phyloP scores from a whole-genome alignment of 2,888 invertebrate genomes.

The Lycocerus yunnanus region DNA sequence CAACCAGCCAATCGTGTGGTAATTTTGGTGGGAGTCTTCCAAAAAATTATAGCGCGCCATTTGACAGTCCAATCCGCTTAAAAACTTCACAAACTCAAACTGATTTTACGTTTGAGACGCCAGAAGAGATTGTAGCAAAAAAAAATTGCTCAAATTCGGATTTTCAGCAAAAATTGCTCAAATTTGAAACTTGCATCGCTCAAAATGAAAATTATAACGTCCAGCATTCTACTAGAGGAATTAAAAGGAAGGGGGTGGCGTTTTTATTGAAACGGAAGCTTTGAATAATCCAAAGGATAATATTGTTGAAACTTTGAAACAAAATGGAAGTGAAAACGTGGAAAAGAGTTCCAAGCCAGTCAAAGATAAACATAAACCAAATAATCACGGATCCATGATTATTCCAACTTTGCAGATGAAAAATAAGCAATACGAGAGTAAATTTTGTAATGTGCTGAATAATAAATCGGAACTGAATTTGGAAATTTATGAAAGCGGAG shows the following conservation, averaged over 20 bases:
- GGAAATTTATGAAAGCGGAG: conserved; percentile 47
- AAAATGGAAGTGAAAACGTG: conserved; percentile 22
- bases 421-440: conserved; percentile 61
- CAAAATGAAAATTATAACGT: conserved; percentile 33
- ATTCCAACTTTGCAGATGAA: conserved; percentile 62
- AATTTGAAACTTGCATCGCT: conserved; percentile 50
- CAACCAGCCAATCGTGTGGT: conserved; percentile 5
- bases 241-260: conserved; percentile 45
- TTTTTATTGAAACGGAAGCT: conserved; percentile 47
- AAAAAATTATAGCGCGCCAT: conserved; percentile 36
- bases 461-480: conserved; percentile 52
- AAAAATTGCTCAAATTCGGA: conserved; percentile 48
- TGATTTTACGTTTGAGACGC: conserved; percentile 46
- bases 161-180: conserved; percentile 52
- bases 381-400: conserved; percentile 59
- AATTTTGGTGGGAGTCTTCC: conserved; percentile 43
- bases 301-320: conserved; percentile 22
- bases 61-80: conserved; percentile 18
- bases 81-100: conserved; percentile 54
- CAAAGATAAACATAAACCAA: conserved; percentile 37
- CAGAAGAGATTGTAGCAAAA: conserved; percentile 47
- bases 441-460: conserved; percentile 54
- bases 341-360: neutral
- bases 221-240: conserved; percentile 18
- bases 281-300: conserved; percentile 14